Evolutionary conservation across 2,888 invertebrate species (phyloP).

Genomic region (Abscondita cerata): DNA sequence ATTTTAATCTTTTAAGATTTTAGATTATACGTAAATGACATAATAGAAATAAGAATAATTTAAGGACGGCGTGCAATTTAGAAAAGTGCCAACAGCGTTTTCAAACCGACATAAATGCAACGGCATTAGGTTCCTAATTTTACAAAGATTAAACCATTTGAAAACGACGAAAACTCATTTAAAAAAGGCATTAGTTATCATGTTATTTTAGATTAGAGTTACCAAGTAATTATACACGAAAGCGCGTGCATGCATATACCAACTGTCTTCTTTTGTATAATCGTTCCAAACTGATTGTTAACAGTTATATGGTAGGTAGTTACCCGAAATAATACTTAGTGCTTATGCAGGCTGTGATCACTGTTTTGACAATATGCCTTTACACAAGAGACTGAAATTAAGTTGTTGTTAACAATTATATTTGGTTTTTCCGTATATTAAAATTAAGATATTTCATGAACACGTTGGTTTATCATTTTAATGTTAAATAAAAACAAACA

Average conservation of each 20-base stretch:
- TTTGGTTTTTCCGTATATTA: not conserved
- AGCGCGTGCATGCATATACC: too few species aligned
- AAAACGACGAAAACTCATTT: too few species aligned
- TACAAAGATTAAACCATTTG: too few species aligned
- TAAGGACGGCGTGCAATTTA: not conserved
- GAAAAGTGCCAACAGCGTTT: not conserved
- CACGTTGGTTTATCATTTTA: not conserved
- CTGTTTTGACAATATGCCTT: slow-evolving; percentile 22
- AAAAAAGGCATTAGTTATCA: slow-evolving; percentile 2
- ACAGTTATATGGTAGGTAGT: slow-evolving; percentile 7
- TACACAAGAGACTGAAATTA: slow-evolving; percentile 19
- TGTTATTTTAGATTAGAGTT: too few species aligned
- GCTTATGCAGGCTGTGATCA: slow-evolving; percentile 30
- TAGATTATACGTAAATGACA: slow-evolving; percentile 1
- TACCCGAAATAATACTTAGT: slow-evolving; percentile 22
- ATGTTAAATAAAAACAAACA: too few species aligned
- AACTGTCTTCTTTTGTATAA: too few species aligned
- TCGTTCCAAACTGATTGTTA: too few species aligned
- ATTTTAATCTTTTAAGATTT: slow-evolving; percentile 53
- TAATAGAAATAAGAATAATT: not conserved
- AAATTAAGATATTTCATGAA: not conserved
- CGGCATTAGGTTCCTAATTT: too few species aligned
- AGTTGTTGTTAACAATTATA: slow-evolving; percentile 5
- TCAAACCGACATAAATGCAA: too few species aligned
- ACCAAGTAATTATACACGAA: too few species aligned